Evolutionary conservation across 1,140 invertebrate species (phyloP).

Genomic region (Sesamia nonagrioides): DNA sequence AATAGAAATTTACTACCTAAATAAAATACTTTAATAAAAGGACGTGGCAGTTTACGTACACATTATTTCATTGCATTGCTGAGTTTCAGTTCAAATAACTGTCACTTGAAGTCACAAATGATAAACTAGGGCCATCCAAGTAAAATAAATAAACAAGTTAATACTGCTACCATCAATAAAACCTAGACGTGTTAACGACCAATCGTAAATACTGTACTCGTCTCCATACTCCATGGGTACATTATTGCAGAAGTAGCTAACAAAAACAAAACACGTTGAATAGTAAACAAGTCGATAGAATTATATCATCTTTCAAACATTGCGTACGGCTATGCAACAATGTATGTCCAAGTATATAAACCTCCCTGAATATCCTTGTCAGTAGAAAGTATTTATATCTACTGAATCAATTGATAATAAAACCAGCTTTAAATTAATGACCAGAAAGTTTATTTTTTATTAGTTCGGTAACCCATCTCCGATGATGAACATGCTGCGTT

Average conservation of each 20-base stretch:
- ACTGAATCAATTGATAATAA: slow-evolving; percentile 2
- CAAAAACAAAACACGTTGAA: too few relatives aligned
- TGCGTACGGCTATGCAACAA: background rate
- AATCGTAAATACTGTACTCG: slow-evolving; percentile 49
- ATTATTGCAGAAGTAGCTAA: slow-evolving; percentile 26
- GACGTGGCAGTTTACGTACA: too few relatives aligned
- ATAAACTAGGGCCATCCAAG: too few relatives aligned
- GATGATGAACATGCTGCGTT: background rate
- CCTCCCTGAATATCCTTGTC: background rate
- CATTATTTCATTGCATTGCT: too few relatives aligned
- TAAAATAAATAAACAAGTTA: too few relatives aligned
- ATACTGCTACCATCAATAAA: too few relatives aligned
- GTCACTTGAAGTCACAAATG: too few relatives aligned
- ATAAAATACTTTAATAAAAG: too few relatives aligned
- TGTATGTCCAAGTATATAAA: background rate
- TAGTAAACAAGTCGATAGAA: background rate
- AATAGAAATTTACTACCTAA: too few relatives aligned
- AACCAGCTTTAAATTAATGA: slow-evolving; percentile 1
- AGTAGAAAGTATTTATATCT: slow-evolving; percentile 8
- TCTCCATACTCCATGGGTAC: slow-evolving; percentile 45
- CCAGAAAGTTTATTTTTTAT: slow-evolving; percentile 21
- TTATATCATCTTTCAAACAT: slow-evolving; percentile 38
- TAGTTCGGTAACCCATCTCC: slow-evolving; percentile 30
- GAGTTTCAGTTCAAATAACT: too few relatives aligned
- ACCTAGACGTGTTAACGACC: slow-evolving; percentile 48